These are phyloP conservation scores for Hyposmocoma kahamanoa DNA, from an alignment of 1,140 invertebrate genomes.

Conservation along the genomic window DNA sequence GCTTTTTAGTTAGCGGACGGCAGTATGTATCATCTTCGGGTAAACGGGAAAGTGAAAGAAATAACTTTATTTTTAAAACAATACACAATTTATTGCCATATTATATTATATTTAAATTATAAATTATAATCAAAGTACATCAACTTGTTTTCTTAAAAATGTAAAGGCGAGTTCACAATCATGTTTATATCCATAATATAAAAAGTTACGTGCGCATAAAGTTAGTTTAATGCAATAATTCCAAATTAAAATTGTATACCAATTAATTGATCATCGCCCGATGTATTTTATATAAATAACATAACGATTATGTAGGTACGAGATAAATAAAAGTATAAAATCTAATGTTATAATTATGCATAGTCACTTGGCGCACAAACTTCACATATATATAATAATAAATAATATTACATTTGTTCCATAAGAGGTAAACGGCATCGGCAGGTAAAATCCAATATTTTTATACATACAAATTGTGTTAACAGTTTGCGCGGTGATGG, in stretches of 20 bases:
- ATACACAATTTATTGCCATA: conserved; percentile 63
- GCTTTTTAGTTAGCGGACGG: too few species aligned
- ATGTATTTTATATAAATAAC: conserved; percentile 56
- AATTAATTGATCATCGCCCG: conserved; percentile 40
- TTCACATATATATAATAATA: conserved; percentile 31
- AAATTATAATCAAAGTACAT: conserved; percentile 58
- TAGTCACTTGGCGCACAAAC: conserved; percentile 42
- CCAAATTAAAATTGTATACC: conserved; percentile 65
- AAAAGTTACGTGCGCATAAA: not conserved
- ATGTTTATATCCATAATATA: not conserved
- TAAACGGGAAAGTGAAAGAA: not conserved
- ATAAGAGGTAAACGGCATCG: conserved; percentile 17
- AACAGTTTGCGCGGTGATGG: conserved; percentile 5
- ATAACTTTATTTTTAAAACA: conserved; percentile 35
- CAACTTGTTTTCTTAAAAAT: conserved; percentile 17
- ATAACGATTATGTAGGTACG: conserved; percentile 36
- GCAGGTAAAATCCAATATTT: conserved; percentile 33
- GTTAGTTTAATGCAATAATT: conserved; percentile 9
- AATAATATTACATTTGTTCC: conserved; percentile 40
- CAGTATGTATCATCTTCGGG: not conserved
- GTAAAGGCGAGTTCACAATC: conserved; percentile 21
- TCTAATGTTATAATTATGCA: conserved; percentile 38
- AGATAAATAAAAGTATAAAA: conserved; percentile 30
- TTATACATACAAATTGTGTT: conserved; percentile 33
- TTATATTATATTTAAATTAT: conserved; percentile 67